These are phyloP conservation scores for Cosmorhoe ocellata DNA, from an alignment of 2,888 invertebrate species.

Conservation along the genomic window DNA sequence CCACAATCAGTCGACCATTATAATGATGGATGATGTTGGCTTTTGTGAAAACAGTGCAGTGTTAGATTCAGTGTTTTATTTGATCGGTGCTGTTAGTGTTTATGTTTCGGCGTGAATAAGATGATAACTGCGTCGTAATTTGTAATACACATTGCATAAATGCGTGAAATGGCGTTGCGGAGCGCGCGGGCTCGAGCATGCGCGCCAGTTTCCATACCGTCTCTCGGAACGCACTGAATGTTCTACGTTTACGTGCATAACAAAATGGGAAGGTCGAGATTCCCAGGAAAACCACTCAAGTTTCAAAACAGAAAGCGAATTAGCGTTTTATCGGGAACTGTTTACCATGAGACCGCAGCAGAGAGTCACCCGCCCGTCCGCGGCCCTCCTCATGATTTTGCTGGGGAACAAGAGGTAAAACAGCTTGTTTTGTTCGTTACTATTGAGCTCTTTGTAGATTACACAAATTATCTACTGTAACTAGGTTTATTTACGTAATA, in stretches of 20 bases:
- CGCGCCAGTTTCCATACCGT: slow-evolving; percentile 78
- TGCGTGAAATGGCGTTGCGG: slow-evolving; percentile 81
- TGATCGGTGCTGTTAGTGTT: slow-evolving; percentile 71
- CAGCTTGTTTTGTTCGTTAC: slow-evolving; percentile 40
- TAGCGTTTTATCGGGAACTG: slow-evolving; percentile 87
- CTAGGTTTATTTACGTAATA: slow-evolving; percentile 78
- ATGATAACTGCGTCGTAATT: slow-evolving; percentile 80
- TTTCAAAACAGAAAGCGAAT: slow-evolving; percentile 93
- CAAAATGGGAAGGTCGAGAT: slow-evolving; percentile 91
- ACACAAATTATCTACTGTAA: slow-evolving; percentile 42
- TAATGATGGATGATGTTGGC: slow-evolving; percentile 77
- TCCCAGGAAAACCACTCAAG: slow-evolving; percentile 94
- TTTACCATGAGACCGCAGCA: slow-evolving; percentile 76
- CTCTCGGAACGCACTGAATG: slow-evolving; percentile 80
- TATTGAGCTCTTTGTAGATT: slow-evolving; percentile 43
- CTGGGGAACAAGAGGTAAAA: slow-evolving; percentile 79
- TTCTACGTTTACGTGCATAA: slow-evolving; percentile 80
- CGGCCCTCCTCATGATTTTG: slow-evolving; percentile 72
- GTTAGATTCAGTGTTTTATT: slow-evolving; percentile 73
- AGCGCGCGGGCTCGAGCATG: slow-evolving; percentile 82
- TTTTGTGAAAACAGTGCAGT: slow-evolving; percentile 77
- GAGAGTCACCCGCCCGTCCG: slow-evolving; percentile 73
- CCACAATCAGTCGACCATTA: slow-evolving; percentile 78
- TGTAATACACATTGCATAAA: slow-evolving; percentile 78
- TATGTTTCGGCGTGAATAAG: slow-evolving; percentile 65